Base-by-base conservation (phyloP, 1,140 invertebrate genomes). In the Megathymus violae region DNA sequence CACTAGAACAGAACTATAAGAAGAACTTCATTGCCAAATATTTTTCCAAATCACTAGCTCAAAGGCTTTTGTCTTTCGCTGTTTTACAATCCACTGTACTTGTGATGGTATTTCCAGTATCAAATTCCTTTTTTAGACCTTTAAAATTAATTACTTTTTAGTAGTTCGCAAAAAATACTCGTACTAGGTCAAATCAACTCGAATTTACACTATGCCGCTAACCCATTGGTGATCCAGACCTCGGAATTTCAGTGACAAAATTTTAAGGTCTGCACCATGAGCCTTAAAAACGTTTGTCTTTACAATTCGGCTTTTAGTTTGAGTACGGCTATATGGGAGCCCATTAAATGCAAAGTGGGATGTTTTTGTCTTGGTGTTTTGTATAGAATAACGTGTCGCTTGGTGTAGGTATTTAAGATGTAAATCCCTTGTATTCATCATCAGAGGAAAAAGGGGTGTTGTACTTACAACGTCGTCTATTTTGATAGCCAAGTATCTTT, bases 341-440 rank as follows among this genome's bases (percentile, higher is more conserved):
- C 64, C 71, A 77, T 81, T 79, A 76, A 72, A 67, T 78, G 72
- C 69, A 77, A 70, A 67, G 66, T 51, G 34, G 36, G 61, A 52
- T 68, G 62, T 70, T 67, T 69, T 64, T 65, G 62, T 48, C 58
- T 17, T 22, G 10, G 10, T 43, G 60, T 60, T 65, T 61, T 61
- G 50, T 59, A 56, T 56, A 22, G 40, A 48, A 63, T 63, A 64
- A 61, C 64, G 40, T 38, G 46, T 61, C 60, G 40, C 61, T 56
- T 73, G 56, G 61, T 62, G n/a, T 36, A 50, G 27, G 62, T 68
- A 51, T 68, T 74, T 69, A 71, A 52, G 54, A 54, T 60, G 63
- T 59, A 52, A 69, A 69, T 67, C 47, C 56, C 67, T 27, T 63
- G 63, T 62, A 73, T 63, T 56, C 54, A 48, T 69, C 59, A 66